Evolutionary conservation across 2,797 vertebrate species (phyloP), one percentile per base, ranked within the genome.

Genomic region (Iguana delicatissima): DNA sequence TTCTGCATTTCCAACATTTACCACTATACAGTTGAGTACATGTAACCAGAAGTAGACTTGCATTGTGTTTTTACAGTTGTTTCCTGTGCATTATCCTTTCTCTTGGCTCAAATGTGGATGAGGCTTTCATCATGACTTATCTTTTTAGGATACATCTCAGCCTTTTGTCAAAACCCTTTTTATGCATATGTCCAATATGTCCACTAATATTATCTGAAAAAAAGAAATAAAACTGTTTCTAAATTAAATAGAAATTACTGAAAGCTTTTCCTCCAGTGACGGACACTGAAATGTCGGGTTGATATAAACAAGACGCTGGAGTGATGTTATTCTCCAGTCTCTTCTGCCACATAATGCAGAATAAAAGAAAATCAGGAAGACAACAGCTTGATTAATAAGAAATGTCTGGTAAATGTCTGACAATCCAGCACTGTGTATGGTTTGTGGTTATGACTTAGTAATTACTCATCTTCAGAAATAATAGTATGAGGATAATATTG

Each of bases 141-240:
- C 57, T 50, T 77, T 77, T 52, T 2, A 79, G 46, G 84, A 79
- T 35, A 8, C 32, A 32, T 64, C 1, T 38, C 59, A 52, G 38
- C 4, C 38, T 13, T 62, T 64, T 76, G 32, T 20, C 57, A 57
- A n/a, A 76, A 59, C 38, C 2, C 5, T 42, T 74, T 32, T 29
- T 73, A 73, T 38, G 5, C 52, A 8, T 20, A 35, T 57, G 10
- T 72, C 64, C 52, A 42, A 59, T 57, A 22, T 46, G 50, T 52
- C 59, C 59, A 26, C 29, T 86, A 69, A 88, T 38, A 85, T 38
- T 81, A 29, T 24, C 55, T 69, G 90, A 84, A 22, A 59, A 91
- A 86, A n/a, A 46, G 77, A 79, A 85, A 83, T 90, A 76, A 92
- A 84, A 90, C 83, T 91, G 84, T 1, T 55, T 94, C 88, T 10